These are phyloP conservation scores for Donacobius atricapilla DNA, from an alignment of 2,113 vertebrate genomes.

Conservation along the genomic window DNA sequence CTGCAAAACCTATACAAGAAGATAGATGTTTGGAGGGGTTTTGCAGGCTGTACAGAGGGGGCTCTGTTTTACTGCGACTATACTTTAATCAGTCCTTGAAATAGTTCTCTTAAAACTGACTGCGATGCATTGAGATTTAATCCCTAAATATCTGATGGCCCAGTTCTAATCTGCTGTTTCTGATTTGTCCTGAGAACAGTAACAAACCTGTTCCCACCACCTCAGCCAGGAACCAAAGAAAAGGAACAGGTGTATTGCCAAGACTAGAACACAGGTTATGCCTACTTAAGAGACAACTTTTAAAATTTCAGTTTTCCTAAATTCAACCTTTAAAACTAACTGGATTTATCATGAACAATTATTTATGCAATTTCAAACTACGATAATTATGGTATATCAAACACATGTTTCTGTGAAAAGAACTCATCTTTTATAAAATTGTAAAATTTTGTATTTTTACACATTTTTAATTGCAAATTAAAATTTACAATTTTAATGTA, in stretches of 20 bases:
- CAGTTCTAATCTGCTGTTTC: neutral
- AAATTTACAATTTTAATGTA: too few relatives aligned
- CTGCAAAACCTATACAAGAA: neutral
- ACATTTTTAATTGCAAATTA: too few relatives aligned
- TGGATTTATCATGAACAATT: neutral
- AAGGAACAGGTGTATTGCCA: neutral
- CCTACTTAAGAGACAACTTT: neutral
- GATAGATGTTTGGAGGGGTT: neutral
- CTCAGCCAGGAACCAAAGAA: neutral
- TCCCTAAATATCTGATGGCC: neutral
- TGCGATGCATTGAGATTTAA: neutral
- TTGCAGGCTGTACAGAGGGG: neutral
- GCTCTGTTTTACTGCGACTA: neutral
- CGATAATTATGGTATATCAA: neutral
- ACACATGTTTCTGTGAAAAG: neutral
- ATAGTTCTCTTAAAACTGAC: neutral
- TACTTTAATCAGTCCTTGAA: neutral
- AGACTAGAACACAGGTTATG: neutral
- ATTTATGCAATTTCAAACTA: neutral
- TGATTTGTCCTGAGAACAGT: neutral
- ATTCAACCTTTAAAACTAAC: neutral
- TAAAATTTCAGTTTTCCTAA: neutral
- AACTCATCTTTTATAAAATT: neutral
- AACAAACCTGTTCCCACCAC: neutral
- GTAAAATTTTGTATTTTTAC: too few relatives aligned